phyloP scores from a whole-genome alignment of 1,140 invertebrate species.

The Ceratosolen solmsi region DNA sequence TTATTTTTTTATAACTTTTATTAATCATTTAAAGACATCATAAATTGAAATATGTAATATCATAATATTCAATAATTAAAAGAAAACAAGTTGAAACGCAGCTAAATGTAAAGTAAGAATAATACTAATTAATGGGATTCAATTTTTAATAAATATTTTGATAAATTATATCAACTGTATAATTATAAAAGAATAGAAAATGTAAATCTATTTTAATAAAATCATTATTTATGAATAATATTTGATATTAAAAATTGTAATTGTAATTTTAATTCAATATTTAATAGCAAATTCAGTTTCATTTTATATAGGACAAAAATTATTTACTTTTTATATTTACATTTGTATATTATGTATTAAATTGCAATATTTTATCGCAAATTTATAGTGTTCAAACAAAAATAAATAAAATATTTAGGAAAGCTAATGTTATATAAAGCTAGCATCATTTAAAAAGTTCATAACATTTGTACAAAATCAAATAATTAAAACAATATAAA shows the following conservation, averaged over 20 bases:
- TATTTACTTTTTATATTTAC: conserved; percentile 33
- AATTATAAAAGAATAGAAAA: background rate
- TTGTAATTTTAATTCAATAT: background rate
- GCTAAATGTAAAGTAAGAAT: no score
- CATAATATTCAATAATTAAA: no score
- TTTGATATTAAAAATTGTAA: conserved; percentile 18
- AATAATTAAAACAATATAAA: conserved; percentile 11
- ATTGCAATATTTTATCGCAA: background rate
- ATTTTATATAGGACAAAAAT: conserved; percentile 6
- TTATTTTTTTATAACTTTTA: no score
- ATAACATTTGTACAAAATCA: conserved; percentile 47
- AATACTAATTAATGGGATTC: background rate
- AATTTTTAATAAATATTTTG: background rate
- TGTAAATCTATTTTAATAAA: conserved; percentile 1
- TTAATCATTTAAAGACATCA: no score
- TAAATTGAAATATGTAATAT: no score
- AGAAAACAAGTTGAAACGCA: no score
- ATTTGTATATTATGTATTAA: conserved; percentile 20
- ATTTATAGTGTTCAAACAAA: background rate
- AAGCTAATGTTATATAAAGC: conserved; percentile 37
- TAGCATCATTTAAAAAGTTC: conserved; percentile 7
- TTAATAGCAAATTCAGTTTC: background rate
- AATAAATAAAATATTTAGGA: conserved; percentile 19
- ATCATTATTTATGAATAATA: conserved; percentile 14
- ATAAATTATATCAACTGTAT: background rate